Conservation (phyloP, 1,140 invertebrate genomes). For the Pseudomyrmex flavicornis region DNA sequence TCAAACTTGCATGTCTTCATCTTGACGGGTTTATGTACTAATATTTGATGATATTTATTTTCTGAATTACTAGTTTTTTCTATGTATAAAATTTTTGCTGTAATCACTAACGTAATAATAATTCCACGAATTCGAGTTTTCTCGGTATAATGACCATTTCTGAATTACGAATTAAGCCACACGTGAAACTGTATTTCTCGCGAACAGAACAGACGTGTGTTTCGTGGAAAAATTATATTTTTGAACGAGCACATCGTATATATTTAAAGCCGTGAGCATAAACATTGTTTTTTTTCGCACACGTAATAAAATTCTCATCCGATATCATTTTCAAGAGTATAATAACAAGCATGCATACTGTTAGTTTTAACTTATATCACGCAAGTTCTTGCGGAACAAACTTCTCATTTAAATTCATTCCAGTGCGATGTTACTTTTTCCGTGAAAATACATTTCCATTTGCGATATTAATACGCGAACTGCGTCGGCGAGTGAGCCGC, state of each 20-base stretch:
- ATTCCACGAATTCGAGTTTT: constrained; percentile 3
- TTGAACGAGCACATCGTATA: background rate
- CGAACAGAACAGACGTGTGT: background rate
- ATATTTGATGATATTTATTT: background rate
- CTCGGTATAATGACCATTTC: background rate
- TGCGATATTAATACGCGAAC: constrained; percentile 55
- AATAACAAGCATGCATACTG: constrained; percentile 31
- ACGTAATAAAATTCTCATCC: constrained; percentile 19
- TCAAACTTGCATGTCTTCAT: too few species aligned
- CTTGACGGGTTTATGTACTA: too few species aligned
- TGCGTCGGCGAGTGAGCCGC: constrained; percentile 11
- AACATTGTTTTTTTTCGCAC: background rate
- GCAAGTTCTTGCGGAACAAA: constrained; percentile 22
- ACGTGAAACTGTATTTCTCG: background rate
- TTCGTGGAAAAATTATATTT: too few species aligned
- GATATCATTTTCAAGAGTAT: constrained; percentile 25
- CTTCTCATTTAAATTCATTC: constrained; percentile 57
- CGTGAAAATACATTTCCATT: constrained; percentile 54
- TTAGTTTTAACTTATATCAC: constrained; percentile 33
- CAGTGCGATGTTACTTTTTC: constrained; percentile 43
- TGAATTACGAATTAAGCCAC: background rate
- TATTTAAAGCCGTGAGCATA: background rate
- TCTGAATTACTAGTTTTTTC: too few species aligned
- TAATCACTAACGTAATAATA: constrained; percentile 2
- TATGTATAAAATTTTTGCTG: background rate